These are phyloP conservation scores for Diorhabda sublineata DNA, from an alignment of 1,140 invertebrate genomes.

Conservation along the genomic window DNA sequence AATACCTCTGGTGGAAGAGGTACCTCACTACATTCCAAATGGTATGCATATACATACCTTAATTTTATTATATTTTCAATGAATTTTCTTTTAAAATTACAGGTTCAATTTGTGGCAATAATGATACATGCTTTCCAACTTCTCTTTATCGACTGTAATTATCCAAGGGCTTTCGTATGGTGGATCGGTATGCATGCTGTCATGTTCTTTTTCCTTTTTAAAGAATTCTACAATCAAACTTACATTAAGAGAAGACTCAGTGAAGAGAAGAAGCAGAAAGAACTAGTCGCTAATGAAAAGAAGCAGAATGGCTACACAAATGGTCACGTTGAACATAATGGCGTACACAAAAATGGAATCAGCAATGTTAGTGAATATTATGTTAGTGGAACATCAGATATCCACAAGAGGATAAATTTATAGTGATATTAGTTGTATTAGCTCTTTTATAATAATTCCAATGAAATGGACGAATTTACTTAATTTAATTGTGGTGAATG, in stretches of 20 bases:
- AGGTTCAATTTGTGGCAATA: constrained; percentile 77
- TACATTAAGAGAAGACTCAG: constrained; percentile 50
- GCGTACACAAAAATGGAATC: constrained; percentile 1
- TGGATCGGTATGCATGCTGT: constrained; percentile 86
- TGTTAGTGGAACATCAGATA: background rate
- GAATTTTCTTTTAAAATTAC: constrained; percentile 26
- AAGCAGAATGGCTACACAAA: constrained; percentile 1
- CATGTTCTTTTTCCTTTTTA: constrained; percentile 91
- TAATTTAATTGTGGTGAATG: background rate
- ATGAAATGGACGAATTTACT: background rate
- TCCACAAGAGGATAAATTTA: constrained; percentile 10
- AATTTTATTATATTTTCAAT: background rate
- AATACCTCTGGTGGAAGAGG: constrained; percentile 90
- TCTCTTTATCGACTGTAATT: constrained; percentile 81
- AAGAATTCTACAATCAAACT: constrained; percentile 86
- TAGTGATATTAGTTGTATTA: constrained; percentile 9
- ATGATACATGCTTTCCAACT: constrained; percentile 79
- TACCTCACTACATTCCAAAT: constrained; percentile 85
- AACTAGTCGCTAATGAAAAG: background rate
- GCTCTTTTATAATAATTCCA: constrained; percentile 3
- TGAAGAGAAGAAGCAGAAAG: constrained; percentile 16
- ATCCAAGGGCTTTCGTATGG: constrained; percentile 77
- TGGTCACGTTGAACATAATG: background rate
- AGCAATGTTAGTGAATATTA: constrained; percentile 13
- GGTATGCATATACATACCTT: constrained; percentile 49